These are phyloP conservation scores for Cactoblastis cactorum DNA, from an alignment of 2,888 invertebrate species.

Conservation along the genomic window DNA sequence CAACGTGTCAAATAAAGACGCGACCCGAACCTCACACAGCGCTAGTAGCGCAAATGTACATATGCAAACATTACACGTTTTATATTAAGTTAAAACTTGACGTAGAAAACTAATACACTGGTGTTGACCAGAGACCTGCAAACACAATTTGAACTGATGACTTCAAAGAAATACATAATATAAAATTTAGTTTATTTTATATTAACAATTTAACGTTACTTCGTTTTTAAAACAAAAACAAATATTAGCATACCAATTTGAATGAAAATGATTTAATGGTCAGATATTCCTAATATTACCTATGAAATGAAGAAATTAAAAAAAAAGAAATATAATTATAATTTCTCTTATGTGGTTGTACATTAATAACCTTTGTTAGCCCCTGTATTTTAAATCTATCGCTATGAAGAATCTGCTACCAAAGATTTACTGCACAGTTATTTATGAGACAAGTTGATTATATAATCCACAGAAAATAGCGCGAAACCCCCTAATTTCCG, in stretches of 20 bases:
- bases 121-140: not conserved
- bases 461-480: slow-evolving; percentile 25
- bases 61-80: slow-evolving; percentile 30
- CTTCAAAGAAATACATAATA: not conserved
- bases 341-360: no score
- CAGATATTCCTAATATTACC: no score
- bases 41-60: slow-evolving; percentile 49
- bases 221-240: no score
- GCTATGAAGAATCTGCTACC: no score
- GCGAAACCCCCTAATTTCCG: slow-evolving; percentile 41
- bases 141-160: not conserved
- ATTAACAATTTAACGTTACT: no score
- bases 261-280: no score
- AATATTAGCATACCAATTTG: no score
- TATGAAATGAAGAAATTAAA: no score
- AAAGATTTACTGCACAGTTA: slow-evolving; percentile 4
- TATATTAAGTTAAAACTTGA: slow-evolving; percentile 25
- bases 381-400: no score
- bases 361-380: no score
- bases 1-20: slow-evolving; percentile 63
- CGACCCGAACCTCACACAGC: slow-evolving; percentile 47
- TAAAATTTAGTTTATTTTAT: no score
- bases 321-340: no score
- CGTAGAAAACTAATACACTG: slow-evolving; percentile 13
- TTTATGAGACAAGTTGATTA: slow-evolving; percentile 20